phyloP scores from a whole-genome alignment of 1,140 invertebrate genomes.

The Drosophila arawakana region DNA sequence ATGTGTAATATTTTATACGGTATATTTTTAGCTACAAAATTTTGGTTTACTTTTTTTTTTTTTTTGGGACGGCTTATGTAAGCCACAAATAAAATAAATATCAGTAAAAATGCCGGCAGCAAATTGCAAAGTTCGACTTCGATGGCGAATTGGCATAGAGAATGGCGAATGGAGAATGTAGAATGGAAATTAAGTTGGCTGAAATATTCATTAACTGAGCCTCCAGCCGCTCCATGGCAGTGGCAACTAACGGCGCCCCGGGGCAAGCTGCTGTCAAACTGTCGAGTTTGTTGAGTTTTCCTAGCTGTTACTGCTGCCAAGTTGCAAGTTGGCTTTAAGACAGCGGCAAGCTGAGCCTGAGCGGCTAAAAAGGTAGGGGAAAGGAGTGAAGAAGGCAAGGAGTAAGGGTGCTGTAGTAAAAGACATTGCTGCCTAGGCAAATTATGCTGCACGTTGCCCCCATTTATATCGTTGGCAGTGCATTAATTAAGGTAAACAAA shows the following conservation, averaged over 20 bases:
- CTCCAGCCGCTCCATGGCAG: neutral
- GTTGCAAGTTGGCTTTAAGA: conserved; percentile 12
- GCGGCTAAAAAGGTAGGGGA: neutral
- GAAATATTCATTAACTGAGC: conserved; percentile 76
- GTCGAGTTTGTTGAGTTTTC: conserved; percentile 1
- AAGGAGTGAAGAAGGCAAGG: neutral
- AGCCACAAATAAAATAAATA: conserved; percentile 6
- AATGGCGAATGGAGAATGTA: neutral
- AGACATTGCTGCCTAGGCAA: conserved; percentile 20
- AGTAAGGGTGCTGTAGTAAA: neutral
- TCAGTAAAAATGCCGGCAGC: neutral
- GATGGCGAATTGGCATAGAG: conserved; percentile 18
- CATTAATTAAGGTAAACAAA: conserved; percentile 83
- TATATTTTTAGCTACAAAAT: conserved; percentile 31
- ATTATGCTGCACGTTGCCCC: conserved; percentile 38
- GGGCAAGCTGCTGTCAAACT: conserved; percentile 15
- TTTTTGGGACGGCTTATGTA: conserved; percentile 34
- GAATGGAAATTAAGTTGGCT: conserved; percentile 52
- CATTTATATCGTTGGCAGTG: conserved; percentile 55
- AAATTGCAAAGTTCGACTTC: conserved; percentile 16
- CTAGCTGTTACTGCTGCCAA: neutral
- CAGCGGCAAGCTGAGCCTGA: neutral
- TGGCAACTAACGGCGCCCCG: conserved; percentile 7
- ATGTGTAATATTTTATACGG: conserved; percentile 58
- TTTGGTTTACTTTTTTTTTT: neutral